These are phyloP conservation scores for Aplodontia rufa DNA, from an alignment of 2,113 vertebrate genomes.

Conservation along the genomic window DNA sequence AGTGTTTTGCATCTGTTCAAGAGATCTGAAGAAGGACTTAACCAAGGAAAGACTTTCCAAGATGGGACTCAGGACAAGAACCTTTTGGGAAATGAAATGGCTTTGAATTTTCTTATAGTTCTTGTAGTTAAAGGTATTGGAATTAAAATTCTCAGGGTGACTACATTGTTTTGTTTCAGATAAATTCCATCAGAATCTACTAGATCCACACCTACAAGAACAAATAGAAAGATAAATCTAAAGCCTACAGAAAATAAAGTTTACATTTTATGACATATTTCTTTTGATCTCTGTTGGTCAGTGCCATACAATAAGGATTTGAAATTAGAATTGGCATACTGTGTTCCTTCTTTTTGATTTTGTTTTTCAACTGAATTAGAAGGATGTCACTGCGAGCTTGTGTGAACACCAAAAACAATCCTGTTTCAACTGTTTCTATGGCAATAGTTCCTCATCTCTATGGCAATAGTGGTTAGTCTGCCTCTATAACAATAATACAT, in stretches of 20 bases:
- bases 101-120: neutral
- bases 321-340: constrained; percentile 5
- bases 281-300: neutral
- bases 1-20: neutral
- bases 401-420: constrained; percentile 48
- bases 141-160: neutral
- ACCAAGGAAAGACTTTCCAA: neutral
- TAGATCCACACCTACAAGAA: neutral
- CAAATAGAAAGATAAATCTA: neutral
- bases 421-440: constrained; percentile 57
- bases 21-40: neutral
- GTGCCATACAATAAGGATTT: neutral
- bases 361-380: constrained; percentile 7
- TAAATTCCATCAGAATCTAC: neutral
- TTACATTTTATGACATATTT: neutral
- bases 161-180: neutral
- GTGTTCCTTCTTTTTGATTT: constrained; percentile 1
- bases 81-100: neutral
- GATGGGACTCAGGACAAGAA: neutral
- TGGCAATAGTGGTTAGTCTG: constrained; percentile 53
- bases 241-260: neutral
- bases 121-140: neutral
- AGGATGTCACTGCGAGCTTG: neutral
- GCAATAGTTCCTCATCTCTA: constrained; percentile 45
- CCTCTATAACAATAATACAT: neutral